These are phyloP conservation scores for Sthenelais limicola DNA, from an alignment of 2,888 invertebrate species.

Conservation along the genomic window DNA sequence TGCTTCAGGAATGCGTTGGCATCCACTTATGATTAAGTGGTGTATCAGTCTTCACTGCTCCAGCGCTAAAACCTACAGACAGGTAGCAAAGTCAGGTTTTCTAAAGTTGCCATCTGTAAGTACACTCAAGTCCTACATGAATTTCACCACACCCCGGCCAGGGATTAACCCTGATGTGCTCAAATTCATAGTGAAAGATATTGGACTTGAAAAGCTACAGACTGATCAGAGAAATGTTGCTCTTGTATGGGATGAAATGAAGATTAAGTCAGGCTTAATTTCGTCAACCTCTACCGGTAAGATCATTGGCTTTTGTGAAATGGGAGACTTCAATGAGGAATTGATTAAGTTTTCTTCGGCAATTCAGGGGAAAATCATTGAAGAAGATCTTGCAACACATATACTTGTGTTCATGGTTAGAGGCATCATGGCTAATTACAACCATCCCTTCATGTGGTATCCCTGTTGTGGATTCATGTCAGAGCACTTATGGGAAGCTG, in stretches of 20 bases:
- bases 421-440: conserved; percentile 20
- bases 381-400: neutral
- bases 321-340: conserved; percentile 13
- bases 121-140: conserved; percentile 14
- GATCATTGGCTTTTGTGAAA: conserved; percentile 20
- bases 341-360: neutral
- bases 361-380: too few species aligned
- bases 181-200: neutral
- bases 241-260: conserved; percentile 35
- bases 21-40: conserved; percentile 38
- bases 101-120: conserved; percentile 9
- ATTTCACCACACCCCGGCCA: conserved; percentile 4
- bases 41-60: conserved; percentile 9
- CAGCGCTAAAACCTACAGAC: conserved; percentile 16
- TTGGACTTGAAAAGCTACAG: neutral
- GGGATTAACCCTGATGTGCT: conserved; percentile 12
- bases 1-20: conserved; percentile 32
- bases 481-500: neutral
- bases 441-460: conserved; percentile 20
- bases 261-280: conserved; percentile 12
- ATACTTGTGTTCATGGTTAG: conserved; percentile 34
- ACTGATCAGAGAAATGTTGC: conserved; percentile 10
- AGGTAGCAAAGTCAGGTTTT: conserved; percentile 11
- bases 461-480: neutral
- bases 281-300: conserved; percentile 4